A percentile compares a stretch with the other conserved stretches of the same genome.
These are phyloP conservation scores for Noctua janthina DNA, from an alignment of 2,888 invertebrate genomes.

Conservation along the genomic window DNA sequence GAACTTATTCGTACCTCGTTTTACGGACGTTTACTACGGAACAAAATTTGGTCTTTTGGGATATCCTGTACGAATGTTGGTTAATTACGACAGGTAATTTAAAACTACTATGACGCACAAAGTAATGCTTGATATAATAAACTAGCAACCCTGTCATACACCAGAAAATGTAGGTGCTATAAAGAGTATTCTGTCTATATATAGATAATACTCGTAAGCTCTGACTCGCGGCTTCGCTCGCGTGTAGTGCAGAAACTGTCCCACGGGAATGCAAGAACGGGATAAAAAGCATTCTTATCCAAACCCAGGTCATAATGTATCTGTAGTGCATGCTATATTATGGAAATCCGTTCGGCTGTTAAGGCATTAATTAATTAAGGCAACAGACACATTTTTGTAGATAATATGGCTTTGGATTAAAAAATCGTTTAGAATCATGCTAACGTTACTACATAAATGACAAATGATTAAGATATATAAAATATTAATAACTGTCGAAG, in stretches of 20 bases:
- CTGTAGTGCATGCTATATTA: not conserved
- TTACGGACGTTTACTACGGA: not conserved
- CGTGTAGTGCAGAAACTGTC: not conserved
- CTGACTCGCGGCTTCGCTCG: too few species aligned
- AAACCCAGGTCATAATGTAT: not conserved
- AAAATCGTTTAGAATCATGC: not conserved
- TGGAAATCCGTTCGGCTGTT: not conserved
- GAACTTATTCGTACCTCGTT: not conserved
- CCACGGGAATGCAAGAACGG: not conserved
- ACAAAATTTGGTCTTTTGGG: constrained; percentile 5
- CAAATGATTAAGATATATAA: not conserved
- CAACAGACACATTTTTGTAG: not conserved
- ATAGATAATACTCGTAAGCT: not conserved
- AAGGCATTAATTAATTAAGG: not conserved
- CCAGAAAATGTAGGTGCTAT: too few species aligned
- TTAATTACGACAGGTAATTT: not conserved
- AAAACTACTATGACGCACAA: not conserved
- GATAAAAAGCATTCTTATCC: not conserved
- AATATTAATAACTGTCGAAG: not conserved
- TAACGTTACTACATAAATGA: not conserved
- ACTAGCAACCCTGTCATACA: not conserved
- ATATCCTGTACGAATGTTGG: not conserved
- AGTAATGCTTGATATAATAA: not conserved
- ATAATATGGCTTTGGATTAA: not conserved
- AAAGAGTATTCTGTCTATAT: not conserved